Evolutionary conservation across 1,140 invertebrate genomes (phyloP).

Genomic region (Nylanderia fulva): DNA sequence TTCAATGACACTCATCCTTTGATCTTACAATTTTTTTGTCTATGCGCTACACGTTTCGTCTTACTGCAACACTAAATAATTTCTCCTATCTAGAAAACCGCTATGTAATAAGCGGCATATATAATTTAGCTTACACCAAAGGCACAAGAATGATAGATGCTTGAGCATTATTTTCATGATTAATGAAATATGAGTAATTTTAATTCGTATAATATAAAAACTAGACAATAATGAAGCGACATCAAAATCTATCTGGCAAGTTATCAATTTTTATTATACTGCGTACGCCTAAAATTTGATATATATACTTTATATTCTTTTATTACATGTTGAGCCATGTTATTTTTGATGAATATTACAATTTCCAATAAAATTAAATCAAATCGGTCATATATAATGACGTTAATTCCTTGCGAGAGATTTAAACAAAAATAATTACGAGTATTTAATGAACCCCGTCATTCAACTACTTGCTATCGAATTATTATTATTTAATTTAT

Average conservation of each 20-base stretch:
- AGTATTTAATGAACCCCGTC: background rate
- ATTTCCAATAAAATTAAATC: too few species aligned
- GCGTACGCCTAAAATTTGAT: background rate
- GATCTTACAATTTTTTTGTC: background rate
- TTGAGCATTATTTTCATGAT: slow-evolving; percentile 17
- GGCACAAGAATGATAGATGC: slow-evolving; percentile 36
- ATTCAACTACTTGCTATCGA: background rate
- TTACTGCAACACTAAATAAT: background rate
- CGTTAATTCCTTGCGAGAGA: slow-evolving; percentile 9
- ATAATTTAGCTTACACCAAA: slow-evolving; percentile 44
- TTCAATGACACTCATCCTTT: background rate
- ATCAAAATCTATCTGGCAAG: background rate
- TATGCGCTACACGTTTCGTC: background rate
- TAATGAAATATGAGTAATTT: slow-evolving; percentile 41
- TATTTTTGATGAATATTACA: too few species aligned
- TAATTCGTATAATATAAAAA: slow-evolving; percentile 10
- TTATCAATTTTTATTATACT: background rate
- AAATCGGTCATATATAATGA: background rate
- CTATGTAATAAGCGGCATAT: slow-evolving; percentile 5
- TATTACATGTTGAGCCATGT: background rate
- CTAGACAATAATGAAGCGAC: slow-evolving; percentile 7
- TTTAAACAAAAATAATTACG: slow-evolving; percentile 30
- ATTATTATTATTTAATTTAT: slow-evolving; percentile 3
- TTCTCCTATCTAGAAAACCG: background rate
- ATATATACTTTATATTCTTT: background rate